Percentiles rank a stretch among this genome's conserved stretches.
phyloP scores from a whole-genome alignment of 2,113 vertebrate species.

The Ursus arctos region DNA sequence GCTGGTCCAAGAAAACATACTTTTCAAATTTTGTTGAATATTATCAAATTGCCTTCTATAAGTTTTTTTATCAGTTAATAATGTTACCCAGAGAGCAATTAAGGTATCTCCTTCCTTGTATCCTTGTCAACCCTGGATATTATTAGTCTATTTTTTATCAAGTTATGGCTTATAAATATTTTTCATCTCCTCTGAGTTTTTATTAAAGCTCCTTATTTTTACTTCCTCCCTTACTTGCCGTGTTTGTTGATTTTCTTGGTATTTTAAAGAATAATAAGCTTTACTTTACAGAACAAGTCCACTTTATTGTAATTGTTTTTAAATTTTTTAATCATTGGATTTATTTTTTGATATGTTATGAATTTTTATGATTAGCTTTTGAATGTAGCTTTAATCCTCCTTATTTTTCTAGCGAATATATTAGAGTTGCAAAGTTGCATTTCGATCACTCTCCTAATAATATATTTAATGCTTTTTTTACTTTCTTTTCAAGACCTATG shows the following conservation, averaged over 20 bases:
- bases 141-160: background rate
- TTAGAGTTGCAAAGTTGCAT: background rate
- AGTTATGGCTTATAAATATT: background rate
- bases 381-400: background rate
- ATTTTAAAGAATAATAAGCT: background rate
- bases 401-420: constrained; percentile 19
- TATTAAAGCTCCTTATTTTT: constrained; percentile 9
- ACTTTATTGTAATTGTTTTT: background rate
- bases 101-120: background rate
- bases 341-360: constrained; percentile 27
- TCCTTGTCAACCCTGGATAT: background rate
- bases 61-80: background rate
- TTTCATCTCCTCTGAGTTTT: background rate
- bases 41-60: background rate
- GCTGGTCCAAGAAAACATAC: background rate
- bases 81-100: background rate
- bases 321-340: background rate
- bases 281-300: background rate
- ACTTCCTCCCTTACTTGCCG: background rate
- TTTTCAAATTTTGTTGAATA: background rate
- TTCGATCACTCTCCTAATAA: background rate
- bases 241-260: background rate
- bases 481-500: background rate
- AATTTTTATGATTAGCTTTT: background rate
- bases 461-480: background rate